Evolutionary conservation across 1,140 invertebrate genomes (phyloP), one percentile per base, ranked within the genome.

Genomic region (Phymastichus coffea): DNA sequence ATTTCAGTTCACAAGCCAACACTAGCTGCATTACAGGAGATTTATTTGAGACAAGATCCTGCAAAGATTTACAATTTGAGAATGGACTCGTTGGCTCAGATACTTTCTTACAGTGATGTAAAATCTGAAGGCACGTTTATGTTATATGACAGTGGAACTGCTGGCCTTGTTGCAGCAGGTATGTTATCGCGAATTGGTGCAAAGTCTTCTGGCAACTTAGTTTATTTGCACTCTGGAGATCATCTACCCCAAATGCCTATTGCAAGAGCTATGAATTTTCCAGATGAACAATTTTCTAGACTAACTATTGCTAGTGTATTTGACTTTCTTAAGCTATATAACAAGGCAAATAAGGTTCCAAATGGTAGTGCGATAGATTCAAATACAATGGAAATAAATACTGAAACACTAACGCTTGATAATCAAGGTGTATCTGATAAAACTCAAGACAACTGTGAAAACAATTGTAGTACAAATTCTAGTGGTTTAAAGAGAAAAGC

Each of bases 71-170:
- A 90, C 76, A 86, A 85, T 67, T 80, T 98, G 38, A 82, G 95
- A 51, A 84, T 90, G 62, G 95, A 98, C 69, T 88, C 91, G 7
- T 76, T 98, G 15, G 88, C 92, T 6, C 94, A 97, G 77, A 87
- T 97, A 30, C 80, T 95, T 23, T 87, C 88, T 0, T 87, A 88
- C 66, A 84, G 87, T 3, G 94, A 96, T 72, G 82, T 97, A 1
- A 87, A 87, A 67, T 84, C 85, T 3, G 84, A 88, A 65, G 90
- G 91, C 2, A 87, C 84, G 43, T 92, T 92, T 75, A 76, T 95
- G 46, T 75, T 98, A 0, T 94, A 95, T 72, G 95, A 98, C 67
- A 92, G 89, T 64, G 91, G 91, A 17, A 91, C 88, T 41, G 85
- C 86, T 68, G 95, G 94, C 1, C 77, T 98, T 26, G 71, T 94